phyloP scores from a whole-genome alignment of 2,113 vertebrate genomes.

The Megaceryle maxima region DNA sequence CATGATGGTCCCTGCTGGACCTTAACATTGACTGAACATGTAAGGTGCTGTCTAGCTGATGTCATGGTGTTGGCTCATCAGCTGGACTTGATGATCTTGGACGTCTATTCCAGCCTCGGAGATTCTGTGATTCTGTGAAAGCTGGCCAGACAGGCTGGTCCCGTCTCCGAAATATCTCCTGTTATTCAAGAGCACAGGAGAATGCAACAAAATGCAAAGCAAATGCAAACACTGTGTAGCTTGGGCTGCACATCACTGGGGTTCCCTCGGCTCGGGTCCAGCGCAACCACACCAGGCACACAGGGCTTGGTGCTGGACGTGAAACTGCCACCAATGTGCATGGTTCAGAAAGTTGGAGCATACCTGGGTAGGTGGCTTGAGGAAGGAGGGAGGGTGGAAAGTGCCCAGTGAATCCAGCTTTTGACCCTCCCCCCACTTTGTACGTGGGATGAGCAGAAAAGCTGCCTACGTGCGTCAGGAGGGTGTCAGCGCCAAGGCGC shows the following conservation, averaged over 20 bases:
- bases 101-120: too few species aligned
- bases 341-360: background rate
- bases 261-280: background rate
- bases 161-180: background rate
- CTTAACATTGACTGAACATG: background rate
- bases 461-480: background rate
- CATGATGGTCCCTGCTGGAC: background rate
- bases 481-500: background rate
- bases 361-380: background rate
- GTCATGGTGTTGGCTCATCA: too few species aligned
- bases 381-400: background rate
- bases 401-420: background rate
- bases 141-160: background rate
- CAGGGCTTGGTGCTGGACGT: accelerated
- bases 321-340: background rate
- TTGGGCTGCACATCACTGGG: accelerated
- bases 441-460: background rate
- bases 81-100: too few species aligned
- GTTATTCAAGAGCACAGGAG: background rate
- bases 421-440: background rate
- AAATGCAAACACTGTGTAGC: background rate
- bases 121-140: background rate
- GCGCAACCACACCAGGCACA: accelerated
- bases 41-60: too few species aligned
- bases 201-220: background rate